phyloP scores from a whole-genome alignment of 2,113 vertebrate species.

The Nerophis lumbriciformis region DNA sequence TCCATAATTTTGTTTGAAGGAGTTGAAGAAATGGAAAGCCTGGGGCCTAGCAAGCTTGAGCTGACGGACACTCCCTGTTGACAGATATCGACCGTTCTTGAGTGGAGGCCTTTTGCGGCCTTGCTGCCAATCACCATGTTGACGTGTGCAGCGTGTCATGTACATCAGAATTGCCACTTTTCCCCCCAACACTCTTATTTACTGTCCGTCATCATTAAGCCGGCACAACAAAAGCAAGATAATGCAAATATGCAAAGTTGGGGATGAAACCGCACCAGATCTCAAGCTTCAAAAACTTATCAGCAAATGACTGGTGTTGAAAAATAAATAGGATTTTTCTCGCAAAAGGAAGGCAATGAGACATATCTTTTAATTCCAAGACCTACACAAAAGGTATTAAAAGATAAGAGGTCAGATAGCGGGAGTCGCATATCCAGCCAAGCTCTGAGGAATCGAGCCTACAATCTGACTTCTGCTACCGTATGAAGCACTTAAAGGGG shows the following conservation, averaged over 20 bases:
- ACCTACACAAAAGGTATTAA: conserved; percentile 47
- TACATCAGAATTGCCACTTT: conserved; percentile 18
- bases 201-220: conserved; percentile 9
- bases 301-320: conserved; percentile 23
- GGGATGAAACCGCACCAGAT: conserved; percentile 2
- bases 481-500: conserved; percentile 40
- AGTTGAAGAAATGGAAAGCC: conserved; percentile 41
- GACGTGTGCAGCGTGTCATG: conserved; percentile 37
- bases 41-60: conserved; percentile 45
- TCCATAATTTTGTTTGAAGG: too few species aligned
- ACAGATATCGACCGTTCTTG: conserved; percentile 55
- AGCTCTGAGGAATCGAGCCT: conserved; percentile 27
- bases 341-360: conserved; percentile 28
- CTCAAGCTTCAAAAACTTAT: conserved; percentile 14
- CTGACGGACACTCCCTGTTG: conserved; percentile 42
- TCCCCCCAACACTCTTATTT: neutral
- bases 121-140: conserved; percentile 49
- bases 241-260: conserved; percentile 16
- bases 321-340: conserved; percentile 42
- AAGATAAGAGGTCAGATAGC: conserved; percentile 45
- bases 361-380: conserved; percentile 31
- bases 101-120: conserved; percentile 36
- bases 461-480: conserved; percentile 27
- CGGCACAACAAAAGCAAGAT: conserved; percentile 6
- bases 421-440: conserved; percentile 24